These are phyloP conservation scores for Quiscalus mexicanus DNA, from an alignment of 2,113 vertebrate genomes.

Conservation along the genomic window DNA sequence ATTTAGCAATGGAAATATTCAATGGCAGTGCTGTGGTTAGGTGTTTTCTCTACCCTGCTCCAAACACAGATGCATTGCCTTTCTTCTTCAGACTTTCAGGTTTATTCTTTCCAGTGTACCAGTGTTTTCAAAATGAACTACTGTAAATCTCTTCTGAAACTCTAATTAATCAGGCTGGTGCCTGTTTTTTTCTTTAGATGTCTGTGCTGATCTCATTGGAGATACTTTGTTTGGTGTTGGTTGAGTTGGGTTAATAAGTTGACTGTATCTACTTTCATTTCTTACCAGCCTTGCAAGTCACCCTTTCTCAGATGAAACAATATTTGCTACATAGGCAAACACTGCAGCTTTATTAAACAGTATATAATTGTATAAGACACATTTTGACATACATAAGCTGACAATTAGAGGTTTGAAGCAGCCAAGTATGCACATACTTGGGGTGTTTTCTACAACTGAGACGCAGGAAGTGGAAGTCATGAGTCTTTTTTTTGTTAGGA, in stretches of 20 bases:
- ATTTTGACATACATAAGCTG: background rate
- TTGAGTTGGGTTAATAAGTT: background rate
- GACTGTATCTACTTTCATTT: background rate
- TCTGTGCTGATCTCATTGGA: background rate
- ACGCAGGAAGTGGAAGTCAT: background rate
- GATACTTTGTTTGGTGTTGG: background rate
- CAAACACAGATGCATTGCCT: background rate
- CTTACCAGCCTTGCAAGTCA: background rate
- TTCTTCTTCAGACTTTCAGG: background rate
- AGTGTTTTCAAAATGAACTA: background rate
- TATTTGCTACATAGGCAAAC: background rate
- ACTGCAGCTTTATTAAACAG: background rate
- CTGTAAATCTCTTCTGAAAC: background rate
- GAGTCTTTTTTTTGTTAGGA: background rate
- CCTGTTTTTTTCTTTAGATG: background rate
- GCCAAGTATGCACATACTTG: background rate
- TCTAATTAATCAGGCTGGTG: background rate
- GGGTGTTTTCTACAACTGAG: background rate
- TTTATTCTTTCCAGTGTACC: background rate
- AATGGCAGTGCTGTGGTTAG: background rate
- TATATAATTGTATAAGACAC: background rate
- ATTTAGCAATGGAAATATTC: conserved; percentile 9
- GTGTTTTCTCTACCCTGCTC: background rate
- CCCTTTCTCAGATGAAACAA: background rate
- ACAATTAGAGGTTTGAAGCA: background rate